Conservation (phyloP, 1,140 invertebrate species). For the Cydia splendana region DNA sequence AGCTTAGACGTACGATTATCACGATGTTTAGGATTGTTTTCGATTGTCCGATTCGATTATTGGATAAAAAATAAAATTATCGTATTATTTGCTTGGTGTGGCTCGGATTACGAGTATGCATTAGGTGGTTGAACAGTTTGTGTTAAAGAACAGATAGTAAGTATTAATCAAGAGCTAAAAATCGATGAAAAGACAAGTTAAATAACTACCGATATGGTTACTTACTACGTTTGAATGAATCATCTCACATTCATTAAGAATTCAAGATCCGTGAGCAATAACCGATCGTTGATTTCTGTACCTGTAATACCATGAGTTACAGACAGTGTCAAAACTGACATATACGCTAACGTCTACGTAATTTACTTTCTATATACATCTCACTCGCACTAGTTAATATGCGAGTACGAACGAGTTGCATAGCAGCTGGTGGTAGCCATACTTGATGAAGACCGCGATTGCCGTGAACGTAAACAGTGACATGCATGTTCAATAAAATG, state of each 20-base stretch:
- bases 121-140: not conserved
- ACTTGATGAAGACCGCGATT: not conserved
- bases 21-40: constrained; percentile 66
- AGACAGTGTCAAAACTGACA: no score
- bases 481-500: not conserved
- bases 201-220: not conserved
- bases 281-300: not conserved
- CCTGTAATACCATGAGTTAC: no score
- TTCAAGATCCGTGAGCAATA: constrained; percentile 4
- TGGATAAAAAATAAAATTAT: constrained; percentile 49
- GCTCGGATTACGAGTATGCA: not conserved
- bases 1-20: constrained; percentile 70
- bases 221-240: not conserved
- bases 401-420: no score
- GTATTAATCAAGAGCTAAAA: no score
- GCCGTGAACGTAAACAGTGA: not conserved
- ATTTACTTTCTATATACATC: no score
- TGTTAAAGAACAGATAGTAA: not conserved
- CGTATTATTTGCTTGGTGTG: not conserved
- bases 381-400: no score
- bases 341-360: no score
- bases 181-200: no score
- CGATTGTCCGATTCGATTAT: constrained; percentile 69
- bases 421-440: no score
- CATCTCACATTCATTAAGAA: not conserved